Percentiles rank a stretch among this genome's conserved stretches.
Conservation (phyloP, 2,888 invertebrate species). For the Thereva unica region DNA sequence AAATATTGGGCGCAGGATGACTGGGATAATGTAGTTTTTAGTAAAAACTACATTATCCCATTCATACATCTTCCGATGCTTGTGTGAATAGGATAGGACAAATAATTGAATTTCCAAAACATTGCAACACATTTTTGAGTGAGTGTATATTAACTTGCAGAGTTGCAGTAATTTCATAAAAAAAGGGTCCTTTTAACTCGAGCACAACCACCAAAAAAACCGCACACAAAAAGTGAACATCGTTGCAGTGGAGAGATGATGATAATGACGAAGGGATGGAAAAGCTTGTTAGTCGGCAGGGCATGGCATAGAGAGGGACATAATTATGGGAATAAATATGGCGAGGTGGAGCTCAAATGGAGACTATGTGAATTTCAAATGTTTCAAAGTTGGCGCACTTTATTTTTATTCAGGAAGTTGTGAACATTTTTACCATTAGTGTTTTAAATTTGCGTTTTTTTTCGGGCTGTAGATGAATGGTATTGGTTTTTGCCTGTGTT, state of each 20-base stretch:
- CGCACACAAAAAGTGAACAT: slow-evolving; percentile 10
- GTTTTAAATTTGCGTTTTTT: no score
- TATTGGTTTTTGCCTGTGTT: no score
- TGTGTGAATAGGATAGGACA: no score
- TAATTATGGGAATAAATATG: slow-evolving; percentile 21
- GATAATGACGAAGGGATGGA: slow-evolving; percentile 6
- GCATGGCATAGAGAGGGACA: slow-evolving; percentile 19
- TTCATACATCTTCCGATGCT: no score
- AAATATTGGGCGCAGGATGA: no score
- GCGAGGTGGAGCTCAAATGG: slow-evolving; percentile 1
- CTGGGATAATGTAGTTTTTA: no score
- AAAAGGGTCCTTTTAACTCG: slow-evolving; percentile 8
- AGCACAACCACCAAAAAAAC: slow-evolving; percentile 21
- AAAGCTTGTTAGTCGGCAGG: slow-evolving; percentile 16
- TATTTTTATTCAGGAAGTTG: no score
- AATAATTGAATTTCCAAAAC: no score
- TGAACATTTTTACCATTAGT: no score
- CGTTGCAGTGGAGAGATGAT: slow-evolving; percentile 8
- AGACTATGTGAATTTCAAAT: slow-evolving; percentile 3
- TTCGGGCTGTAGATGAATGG: no score
- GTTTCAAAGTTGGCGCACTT: neutral
- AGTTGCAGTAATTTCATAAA: slow-evolving; percentile 30
- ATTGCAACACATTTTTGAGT: no score
- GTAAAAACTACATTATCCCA: no score
- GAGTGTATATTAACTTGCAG: slow-evolving; percentile 30